Evolutionary conservation across 2,888 invertebrate genomes (phyloP).

Genomic region (Timema podura): DNA sequence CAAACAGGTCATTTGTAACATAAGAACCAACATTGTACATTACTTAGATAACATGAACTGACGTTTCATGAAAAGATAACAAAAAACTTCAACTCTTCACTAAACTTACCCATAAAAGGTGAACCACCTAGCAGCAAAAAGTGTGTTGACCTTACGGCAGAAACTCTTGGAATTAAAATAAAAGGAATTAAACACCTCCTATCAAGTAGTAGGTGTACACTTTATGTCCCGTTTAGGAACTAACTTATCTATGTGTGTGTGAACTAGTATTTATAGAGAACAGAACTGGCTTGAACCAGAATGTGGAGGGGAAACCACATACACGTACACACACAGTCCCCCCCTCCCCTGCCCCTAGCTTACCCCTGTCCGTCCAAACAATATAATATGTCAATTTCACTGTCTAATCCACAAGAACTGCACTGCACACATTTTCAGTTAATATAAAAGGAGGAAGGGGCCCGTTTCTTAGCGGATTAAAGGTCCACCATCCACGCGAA

Average conservation of each 20-base stretch:
- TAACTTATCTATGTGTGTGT: background rate
- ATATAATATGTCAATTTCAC: too few relatives aligned
- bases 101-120: conserved; percentile 30
- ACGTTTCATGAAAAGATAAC: too few relatives aligned
- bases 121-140: conserved; percentile 27
- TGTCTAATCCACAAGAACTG: too few relatives aligned
- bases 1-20: too few relatives aligned
- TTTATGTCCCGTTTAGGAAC: too few relatives aligned
- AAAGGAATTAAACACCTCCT: background rate
- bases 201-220: background rate
- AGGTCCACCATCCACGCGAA: too few relatives aligned
- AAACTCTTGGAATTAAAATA: conserved; percentile 12
- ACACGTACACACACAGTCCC: conserved; percentile 26
- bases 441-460: too few relatives aligned
- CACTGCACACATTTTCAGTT: too few relatives aligned
- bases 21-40: too few relatives aligned
- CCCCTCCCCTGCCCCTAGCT: conserved; percentile 14
- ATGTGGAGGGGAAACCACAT: background rate
- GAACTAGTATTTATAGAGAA: conserved; percentile 27
- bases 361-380: too few relatives aligned
- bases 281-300: conserved; percentile 24
- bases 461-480: too few relatives aligned
- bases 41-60: too few relatives aligned
- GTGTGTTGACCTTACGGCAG: conserved; percentile 14
- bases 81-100: background rate